Percentiles rank a stretch among this genome's conserved stretches.
Evolutionary conservation across 1,140 invertebrate species (phyloP).

Genomic region (Cydia splendana): DNA sequence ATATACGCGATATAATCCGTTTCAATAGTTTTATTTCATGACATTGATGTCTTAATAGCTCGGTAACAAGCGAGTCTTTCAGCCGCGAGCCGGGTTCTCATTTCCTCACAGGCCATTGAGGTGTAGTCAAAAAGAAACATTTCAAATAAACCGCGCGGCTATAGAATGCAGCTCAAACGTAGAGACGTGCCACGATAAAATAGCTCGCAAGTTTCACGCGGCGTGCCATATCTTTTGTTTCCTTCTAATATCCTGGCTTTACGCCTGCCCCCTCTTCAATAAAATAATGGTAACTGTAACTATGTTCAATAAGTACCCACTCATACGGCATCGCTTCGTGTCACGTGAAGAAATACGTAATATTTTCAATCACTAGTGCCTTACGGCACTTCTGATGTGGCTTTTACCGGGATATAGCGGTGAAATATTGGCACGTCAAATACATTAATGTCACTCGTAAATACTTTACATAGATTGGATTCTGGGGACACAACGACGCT

Average conservation of each 20-base stretch:
- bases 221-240: too few relatives aligned
- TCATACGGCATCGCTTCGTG: not conserved
- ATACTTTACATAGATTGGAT: slow-evolving; percentile 69
- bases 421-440: slow-evolving; percentile 61
- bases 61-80: slow-evolving; percentile 7
- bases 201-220: too few relatives aligned
- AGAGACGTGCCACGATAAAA: not conserved
- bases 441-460: slow-evolving; percentile 65
- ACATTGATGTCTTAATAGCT: slow-evolving; percentile 22
- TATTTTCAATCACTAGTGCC: slow-evolving; percentile 19
- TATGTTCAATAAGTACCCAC: too few relatives aligned
- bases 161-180: not conserved
- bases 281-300: too few relatives aligned
- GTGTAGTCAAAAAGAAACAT: slow-evolving; percentile 10
- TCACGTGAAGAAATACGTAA: not conserved
- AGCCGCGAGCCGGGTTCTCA: not conserved
- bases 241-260: too few relatives aligned
- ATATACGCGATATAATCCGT: too few relatives aligned
- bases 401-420: slow-evolving; percentile 42
- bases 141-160: slow-evolving; percentile 8
- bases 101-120: slow-evolving; percentile 3
- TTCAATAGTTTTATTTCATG: too few relatives aligned
- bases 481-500: slow-evolving; percentile 58
- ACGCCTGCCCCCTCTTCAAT: too few relatives aligned
- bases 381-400: slow-evolving; percentile 29